Evolutionary conservation across 2,113 vertebrate genomes (phyloP).

Genomic region (Mixornis gularis): DNA sequence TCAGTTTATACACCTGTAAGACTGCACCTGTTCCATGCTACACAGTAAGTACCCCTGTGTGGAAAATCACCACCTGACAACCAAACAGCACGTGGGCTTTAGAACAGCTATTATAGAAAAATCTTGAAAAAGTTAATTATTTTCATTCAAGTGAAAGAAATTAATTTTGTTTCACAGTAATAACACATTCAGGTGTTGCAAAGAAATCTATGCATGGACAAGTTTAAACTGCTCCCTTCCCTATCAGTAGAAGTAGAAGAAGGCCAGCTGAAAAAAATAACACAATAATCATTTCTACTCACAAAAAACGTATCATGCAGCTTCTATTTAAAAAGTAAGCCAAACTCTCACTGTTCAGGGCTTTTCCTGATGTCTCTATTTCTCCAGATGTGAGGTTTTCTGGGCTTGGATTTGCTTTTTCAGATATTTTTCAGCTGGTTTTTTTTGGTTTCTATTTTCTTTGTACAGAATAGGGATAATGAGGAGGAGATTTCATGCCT

Average conservation of each 20-base stretch:
- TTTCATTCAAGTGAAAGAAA: background rate
- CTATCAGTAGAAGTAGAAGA: background rate
- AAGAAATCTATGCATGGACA: background rate
- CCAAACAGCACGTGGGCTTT: background rate
- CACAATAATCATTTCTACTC: background rate
- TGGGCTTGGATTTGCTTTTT: background rate
- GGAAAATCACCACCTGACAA: background rate
- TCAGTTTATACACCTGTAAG: background rate
- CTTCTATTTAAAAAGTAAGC: background rate
- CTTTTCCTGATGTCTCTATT: background rate
- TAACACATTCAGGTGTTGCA: background rate
- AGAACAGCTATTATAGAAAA: background rate
- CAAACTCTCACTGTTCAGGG: background rate
- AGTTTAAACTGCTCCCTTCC: background rate
- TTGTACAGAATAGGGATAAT: background rate
- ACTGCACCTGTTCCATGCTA: background rate
- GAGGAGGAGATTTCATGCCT: background rate
- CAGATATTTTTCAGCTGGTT: background rate
- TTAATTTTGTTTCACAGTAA: background rate
- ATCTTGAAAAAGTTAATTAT: background rate
- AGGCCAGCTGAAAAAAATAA: conserved; percentile 6
- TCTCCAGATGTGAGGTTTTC: background rate
- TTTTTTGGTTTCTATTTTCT: background rate
- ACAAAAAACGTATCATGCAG: background rate
- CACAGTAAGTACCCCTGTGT: background rate